Base-by-base conservation (phyloP, 2,113 vertebrate species). In the Cyphomyrus plagiostoma region DNA sequence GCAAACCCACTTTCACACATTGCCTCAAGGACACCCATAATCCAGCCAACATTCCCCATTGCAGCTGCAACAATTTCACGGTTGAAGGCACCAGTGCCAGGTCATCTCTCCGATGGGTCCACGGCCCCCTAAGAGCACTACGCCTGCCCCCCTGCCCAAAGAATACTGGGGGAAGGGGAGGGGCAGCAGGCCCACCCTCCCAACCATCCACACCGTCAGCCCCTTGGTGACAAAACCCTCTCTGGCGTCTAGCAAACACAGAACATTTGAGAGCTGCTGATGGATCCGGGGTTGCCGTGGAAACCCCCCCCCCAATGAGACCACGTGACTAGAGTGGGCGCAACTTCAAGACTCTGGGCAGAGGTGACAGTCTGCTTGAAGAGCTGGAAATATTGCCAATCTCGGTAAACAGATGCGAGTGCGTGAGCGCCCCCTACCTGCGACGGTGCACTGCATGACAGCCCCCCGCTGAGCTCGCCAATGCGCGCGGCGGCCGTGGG, bases 381-480 rank as follows among this genome's bases (percentile, higher is more conserved):
- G 15, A 39, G 86, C 5, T 87, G 92, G 93, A 91, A 89, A 90
- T 19, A 45, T 3, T 3, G 1, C 13, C 45, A 17, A 82, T 45
- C 7, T 45, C 19, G 7, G 30, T 23, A 45, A n/a, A 50, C 3
- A 19, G 21, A 56, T 46, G 52, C 0, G 53, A 21, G 53, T 39
- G 53, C 4, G 3, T 62, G 86, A 86, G 46, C 10, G 23, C n/a
- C 4, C 30, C 89, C 94, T 94, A 99, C 98, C 98, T 99, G 98
- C 95, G 98, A 99, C 87, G 98, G 98, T 80, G 98, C 98, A 89
- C 98, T 99, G 92, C 97, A 99, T 92, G 98, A 99, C 8, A 99
- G 97, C 8, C 96, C 95, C 1, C 98, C 98, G 0, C 96, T 97
- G 90, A 99, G 96, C 93, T 99, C 98, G 15, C 97, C 97, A 1